Percentiles rank a stretch among this genome's conserved stretches.
Evolutionary conservation across 2,797 vertebrate genomes (phyloP).

Genomic region (Borostomias antarcticus): DNA sequence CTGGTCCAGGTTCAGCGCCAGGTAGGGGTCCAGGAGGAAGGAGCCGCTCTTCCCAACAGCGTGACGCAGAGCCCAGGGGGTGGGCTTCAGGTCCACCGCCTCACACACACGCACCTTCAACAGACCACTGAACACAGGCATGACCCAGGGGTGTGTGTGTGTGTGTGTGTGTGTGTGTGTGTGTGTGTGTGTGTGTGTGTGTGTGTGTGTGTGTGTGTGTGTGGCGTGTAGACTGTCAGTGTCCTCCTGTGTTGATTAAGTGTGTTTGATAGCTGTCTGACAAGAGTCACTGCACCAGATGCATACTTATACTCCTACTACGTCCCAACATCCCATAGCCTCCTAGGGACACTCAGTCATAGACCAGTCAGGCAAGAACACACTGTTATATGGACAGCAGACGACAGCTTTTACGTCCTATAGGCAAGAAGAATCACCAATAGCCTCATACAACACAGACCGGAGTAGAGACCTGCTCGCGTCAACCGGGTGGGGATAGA

Average conservation of each 20-base stretch:
- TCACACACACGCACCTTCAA: slow-evolving; percentile 98
- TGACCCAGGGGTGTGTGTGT: slow-evolving; percentile 67
- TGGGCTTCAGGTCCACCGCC: slow-evolving; percentile 97
- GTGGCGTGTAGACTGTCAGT: slow-evolving; percentile 25
- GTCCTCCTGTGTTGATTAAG: slow-evolving; percentile 51
- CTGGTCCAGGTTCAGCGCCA: slow-evolving; percentile 97
- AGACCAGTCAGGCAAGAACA: slow-evolving; percentile 50
- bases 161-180: slow-evolving; percentile 21
- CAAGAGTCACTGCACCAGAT: slow-evolving; percentile 57
- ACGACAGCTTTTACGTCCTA: slow-evolving; percentile 37
- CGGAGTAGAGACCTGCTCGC: slow-evolving; percentile 31
- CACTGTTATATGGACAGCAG: slow-evolving; percentile 28
- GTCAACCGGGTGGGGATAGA: slow-evolving; percentile 17
- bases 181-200: slow-evolving; percentile 42
- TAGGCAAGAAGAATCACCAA: slow-evolving; percentile 28
- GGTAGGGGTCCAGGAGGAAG: slow-evolving; percentile 96
- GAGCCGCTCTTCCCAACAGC: slow-evolving; percentile 95
- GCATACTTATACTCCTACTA: slow-evolving; percentile 53
- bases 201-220: background rate
- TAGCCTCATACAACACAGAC: slow-evolving; percentile 40
- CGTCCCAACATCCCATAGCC: slow-evolving; percentile 65
- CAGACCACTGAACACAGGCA: slow-evolving; percentile 98
- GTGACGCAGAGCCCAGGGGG: slow-evolving; percentile 96
- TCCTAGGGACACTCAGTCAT: slow-evolving; percentile 57
- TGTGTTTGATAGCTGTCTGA: slow-evolving; percentile 46